phyloP scores from a whole-genome alignment of 2,888 invertebrate genomes.

The Drosophila neutralis region DNA sequence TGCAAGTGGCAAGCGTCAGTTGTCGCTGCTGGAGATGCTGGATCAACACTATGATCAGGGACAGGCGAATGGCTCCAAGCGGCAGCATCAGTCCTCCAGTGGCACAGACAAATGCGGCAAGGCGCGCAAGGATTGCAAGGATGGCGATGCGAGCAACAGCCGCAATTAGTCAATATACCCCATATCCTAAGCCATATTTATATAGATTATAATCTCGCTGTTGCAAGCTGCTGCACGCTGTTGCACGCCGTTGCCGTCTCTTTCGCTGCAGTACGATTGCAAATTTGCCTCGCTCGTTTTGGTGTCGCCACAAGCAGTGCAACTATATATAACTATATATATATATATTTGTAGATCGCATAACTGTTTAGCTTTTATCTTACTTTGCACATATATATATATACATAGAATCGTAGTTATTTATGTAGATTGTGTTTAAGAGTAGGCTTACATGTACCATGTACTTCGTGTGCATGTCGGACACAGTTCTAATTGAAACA shows the following conservation, averaged over 20 bases:
- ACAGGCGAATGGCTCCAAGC: conserved; percentile 53
- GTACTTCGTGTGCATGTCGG: not conserved
- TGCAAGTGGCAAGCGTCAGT: conserved; percentile 61
- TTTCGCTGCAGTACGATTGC: conserved; percentile 23
- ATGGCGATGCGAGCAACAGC: conserved; percentile 43
- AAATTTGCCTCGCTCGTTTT: not conserved
- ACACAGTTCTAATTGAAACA: conserved; percentile 13
- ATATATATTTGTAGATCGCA: not conserved
- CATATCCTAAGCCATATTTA: not conserved
- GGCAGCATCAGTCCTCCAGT: conserved; percentile 29
- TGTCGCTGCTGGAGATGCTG: conserved; percentile 83
- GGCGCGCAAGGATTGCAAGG: conserved; percentile 61
- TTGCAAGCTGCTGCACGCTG: conserved; percentile 7
- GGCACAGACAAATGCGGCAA: conserved; percentile 44
- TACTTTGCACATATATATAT: not conserved
- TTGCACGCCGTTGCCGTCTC: conserved; percentile 36
- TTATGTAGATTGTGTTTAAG: conserved; percentile 1
- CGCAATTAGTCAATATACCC: not conserved
- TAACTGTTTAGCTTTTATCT: not conserved
- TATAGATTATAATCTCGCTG: not conserved
- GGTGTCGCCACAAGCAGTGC: not conserved
- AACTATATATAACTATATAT: not conserved
- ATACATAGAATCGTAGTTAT: not conserved
- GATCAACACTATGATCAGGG: conserved; percentile 80
- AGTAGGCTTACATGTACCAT: conserved; percentile 10